Percentiles rank a stretch among this genome's conserved stretches.
These are phyloP conservation scores for Bostrychus sinensis DNA, from an alignment of 2,113 vertebrate genomes.

Conservation along the genomic window DNA sequence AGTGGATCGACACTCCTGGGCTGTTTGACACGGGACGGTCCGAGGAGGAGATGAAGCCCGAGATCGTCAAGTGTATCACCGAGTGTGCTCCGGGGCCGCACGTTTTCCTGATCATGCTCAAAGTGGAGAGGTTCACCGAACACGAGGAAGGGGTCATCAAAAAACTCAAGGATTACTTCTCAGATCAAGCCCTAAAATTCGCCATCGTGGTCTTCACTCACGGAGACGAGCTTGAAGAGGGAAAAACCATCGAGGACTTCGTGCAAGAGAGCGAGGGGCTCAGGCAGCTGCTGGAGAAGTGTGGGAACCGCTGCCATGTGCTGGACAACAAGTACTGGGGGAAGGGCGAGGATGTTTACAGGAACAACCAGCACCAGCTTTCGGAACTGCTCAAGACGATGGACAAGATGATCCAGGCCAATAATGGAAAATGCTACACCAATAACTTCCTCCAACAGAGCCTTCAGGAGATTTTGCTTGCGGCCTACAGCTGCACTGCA, in stretches of 20 bases:
- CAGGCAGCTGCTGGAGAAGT: neutral
- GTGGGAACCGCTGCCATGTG: neutral
- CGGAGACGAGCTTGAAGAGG: neutral
- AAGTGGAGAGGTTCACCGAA: neutral
- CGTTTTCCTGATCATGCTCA: neutral
- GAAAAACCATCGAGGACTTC: neutral
- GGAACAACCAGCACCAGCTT: neutral
- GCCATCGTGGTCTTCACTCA: neutral
- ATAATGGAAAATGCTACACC: neutral
- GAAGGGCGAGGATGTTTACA: neutral
- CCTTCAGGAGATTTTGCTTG: neutral
- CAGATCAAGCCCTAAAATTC: neutral
- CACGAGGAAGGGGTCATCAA: neutral
- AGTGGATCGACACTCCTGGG: conserved; percentile 1
- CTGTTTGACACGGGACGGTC: neutral
- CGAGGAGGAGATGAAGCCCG: neutral
- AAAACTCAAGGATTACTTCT: neutral
- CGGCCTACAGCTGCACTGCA: neutral
- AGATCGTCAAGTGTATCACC: neutral
- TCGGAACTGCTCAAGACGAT: neutral
- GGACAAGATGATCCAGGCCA: neutral
- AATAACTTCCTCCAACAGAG: neutral
- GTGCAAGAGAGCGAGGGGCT: neutral
- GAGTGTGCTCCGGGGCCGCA: neutral
- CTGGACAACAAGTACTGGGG: neutral